Evolutionary conservation across 2,113 vertebrate genomes (phyloP), one percentile per base, ranked within the genome.

Genomic region (Pheucticus melanocephalus): DNA sequence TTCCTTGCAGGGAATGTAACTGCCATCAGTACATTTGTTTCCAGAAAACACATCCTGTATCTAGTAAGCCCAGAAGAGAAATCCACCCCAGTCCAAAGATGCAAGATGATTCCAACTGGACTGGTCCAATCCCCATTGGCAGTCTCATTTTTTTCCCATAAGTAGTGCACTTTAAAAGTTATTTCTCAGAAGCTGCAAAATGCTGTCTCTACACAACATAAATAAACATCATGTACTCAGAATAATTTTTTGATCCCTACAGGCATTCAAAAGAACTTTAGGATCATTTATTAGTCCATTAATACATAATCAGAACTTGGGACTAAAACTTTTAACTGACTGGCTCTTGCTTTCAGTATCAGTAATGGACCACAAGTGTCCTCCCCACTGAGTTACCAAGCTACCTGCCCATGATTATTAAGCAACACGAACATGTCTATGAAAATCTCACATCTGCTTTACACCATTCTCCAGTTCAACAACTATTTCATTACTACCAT

Each of bases 371-470:
- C 11, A 1, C 24, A 60, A 47, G 12, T 5, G 8, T 22, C 23
- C 14, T 42, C 27, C 45, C 70, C 25, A 15, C 6, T 15, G 35
- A 73, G 42, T 15, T 17, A 51, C 39, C 17, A 21, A 50, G 44
- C 57, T 33, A 42, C 48, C 45, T 3, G 0, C 21, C 68, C 1
- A 0, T 2, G 2, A 84, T 42, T 81, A 87, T 4, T 44, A 82
- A 51, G 27, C 50, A 61, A 72, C 30, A 86, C 33, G 12, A 70
- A 51, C 19, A 22, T 0, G 0, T 9, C 59, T 42, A 18, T 48
- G 20, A 59, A 82, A 87, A 80, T 16, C 57, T 19, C 20, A 33
- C 5, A 14, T 2, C 15, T 51, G 35, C 35, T 78, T 65, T 60
- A 51, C 10, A 14, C 0, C 18, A 33, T 31, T 45, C 24, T 53